phyloP scores from a whole-genome alignment of 2,113 vertebrate species.

The Bolborhynchus lineola region DNA sequence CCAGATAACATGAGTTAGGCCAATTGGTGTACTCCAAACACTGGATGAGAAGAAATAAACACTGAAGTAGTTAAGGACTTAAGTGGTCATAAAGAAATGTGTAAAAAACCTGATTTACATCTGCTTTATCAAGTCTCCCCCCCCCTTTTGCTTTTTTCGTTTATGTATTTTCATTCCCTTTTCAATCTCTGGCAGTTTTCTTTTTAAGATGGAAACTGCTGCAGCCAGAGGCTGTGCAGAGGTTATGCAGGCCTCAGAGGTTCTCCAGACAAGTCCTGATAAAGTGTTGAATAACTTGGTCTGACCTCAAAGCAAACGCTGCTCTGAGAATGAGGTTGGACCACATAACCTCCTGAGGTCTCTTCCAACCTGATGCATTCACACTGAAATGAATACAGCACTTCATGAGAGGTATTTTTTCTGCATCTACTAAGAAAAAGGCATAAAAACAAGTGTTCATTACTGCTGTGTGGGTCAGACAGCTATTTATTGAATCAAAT shows the following conservation, averaged over 20 bases:
- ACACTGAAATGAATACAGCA: neutral
- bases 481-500: neutral
- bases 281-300: neutral
- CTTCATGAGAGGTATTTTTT: neutral
- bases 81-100: neutral
- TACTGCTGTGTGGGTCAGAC: neutral
- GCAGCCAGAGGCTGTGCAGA: neutral
- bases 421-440: neutral
- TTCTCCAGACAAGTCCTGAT: neutral
- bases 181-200: neutral
- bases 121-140: neutral
- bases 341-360: neutral
- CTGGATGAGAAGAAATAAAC: neutral
- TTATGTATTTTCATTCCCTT: neutral
- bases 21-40: neutral
- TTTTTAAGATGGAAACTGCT: neutral
- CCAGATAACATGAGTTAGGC: neutral
- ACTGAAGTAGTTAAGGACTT: neutral
- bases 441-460: neutral
- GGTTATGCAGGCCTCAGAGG: neutral
- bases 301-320: neutral
- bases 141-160: neutral
- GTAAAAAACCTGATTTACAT: neutral
- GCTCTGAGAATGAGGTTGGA: neutral
- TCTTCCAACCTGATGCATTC: neutral